Conservation (phyloP, 2,888 invertebrate species). For the Plagodis dolabraria region DNA sequence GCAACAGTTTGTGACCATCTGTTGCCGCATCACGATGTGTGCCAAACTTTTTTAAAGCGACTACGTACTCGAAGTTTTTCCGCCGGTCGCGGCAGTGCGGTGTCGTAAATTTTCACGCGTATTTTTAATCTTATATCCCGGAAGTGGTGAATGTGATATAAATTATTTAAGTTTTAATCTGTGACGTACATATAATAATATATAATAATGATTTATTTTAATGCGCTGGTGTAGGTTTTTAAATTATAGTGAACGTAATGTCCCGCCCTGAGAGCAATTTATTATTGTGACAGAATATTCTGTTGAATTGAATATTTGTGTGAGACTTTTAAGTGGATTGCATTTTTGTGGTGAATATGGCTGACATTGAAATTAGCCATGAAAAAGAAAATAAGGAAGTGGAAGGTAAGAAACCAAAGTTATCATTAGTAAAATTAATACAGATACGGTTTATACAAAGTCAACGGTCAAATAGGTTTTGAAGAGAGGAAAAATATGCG, state of each 20-base stretch:
- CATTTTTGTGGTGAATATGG: conserved; percentile 48
- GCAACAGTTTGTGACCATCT: conserved; percentile 69
- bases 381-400: conserved; percentile 40
- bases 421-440: neutral
- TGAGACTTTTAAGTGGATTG: conserved; percentile 38
- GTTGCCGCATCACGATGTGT: conserved; percentile 58
- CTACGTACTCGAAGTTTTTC: no score
- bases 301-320: conserved; percentile 6
- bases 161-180: neutral
- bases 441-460: neutral
- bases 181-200: neutral
- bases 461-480: no score
- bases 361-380: conserved; percentile 45
- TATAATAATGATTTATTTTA: neutral
- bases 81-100: no score
- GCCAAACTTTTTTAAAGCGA: conserved; percentile 6
- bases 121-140: neutral
- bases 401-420: conserved; percentile 30
- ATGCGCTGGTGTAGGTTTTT: neutral
- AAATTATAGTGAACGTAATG: neutral
- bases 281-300: conserved; percentile 10
- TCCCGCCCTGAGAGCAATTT: neutral
- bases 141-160: conserved; percentile 2
- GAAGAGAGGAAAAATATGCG: no score
- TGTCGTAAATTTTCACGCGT: neutral